Conservation (phyloP, 2,113 vertebrate species). For the Orycteropus afer region DNA sequence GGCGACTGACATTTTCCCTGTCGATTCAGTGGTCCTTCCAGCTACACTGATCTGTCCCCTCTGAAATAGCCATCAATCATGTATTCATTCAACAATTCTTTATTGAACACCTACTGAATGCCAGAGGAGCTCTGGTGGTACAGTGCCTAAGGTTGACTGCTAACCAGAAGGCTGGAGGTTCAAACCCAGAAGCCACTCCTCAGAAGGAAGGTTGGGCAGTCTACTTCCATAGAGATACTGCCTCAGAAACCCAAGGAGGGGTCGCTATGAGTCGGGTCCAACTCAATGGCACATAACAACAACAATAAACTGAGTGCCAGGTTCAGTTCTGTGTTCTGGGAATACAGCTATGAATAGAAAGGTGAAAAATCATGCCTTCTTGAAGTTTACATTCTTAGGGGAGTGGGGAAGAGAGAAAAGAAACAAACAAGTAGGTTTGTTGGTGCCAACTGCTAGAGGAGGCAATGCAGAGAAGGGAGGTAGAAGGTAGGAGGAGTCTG, state of each 20-base stretch:
- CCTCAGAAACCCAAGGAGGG: no score
- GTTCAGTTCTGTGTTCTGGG: neutral
- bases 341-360: neutral
- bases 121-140: no score
- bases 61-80: neutral
- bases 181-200: no score
- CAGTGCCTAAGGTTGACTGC: no score
- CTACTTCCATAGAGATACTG: no score
- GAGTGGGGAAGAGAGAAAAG: neutral
- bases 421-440: neutral
- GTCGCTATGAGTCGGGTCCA: no score
- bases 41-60: neutral
- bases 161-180: no score
- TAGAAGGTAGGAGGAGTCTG: rapidly evolving
- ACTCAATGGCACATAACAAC: no score
- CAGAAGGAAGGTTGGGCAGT: no score
- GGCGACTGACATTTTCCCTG: neutral
- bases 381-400: neutral
- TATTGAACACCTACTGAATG: neutral
- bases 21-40: neutral
- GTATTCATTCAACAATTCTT: neutral
- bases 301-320: no score
- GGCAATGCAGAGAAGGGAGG: neutral
- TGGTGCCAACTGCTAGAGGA: neutral
- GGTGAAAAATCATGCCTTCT: neutral